Conservation (phyloP, 1,140 invertebrate species). For the Tribolium madens region DNA sequence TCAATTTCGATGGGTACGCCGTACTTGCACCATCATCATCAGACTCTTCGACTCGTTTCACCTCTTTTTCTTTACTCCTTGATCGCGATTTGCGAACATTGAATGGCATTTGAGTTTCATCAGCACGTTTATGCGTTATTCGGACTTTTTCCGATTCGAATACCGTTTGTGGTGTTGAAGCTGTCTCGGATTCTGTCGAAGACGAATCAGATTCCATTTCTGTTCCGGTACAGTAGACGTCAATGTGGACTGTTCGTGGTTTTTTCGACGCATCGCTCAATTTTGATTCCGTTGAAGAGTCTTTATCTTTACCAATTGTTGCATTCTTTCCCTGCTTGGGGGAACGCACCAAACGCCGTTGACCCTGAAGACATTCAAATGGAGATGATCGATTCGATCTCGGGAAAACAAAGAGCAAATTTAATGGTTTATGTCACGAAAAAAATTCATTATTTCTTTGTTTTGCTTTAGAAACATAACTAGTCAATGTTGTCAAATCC, state of each 20-base stretch:
- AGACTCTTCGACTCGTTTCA: constrained; percentile 63
- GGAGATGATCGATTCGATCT: not conserved
- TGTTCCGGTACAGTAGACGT: constrained; percentile 82
- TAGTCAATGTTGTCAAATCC: no score
- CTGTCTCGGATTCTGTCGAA: constrained; percentile 64
- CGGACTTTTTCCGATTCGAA: constrained; percentile 73
- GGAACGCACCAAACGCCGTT: constrained; percentile 16
- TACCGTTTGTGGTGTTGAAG: constrained; percentile 74
- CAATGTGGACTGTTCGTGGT: constrained; percentile 80
- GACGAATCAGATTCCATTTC: constrained; percentile 71
- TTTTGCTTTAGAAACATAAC: no score
- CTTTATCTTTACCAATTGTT: constrained; percentile 42
- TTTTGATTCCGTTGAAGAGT: constrained; percentile 52
- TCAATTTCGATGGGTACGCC: constrained; percentile 73
- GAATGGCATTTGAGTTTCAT: constrained; percentile 66
- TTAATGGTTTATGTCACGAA: constrained; percentile 10
- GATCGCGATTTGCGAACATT: constrained; percentile 56
- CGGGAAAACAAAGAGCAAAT: constrained; percentile 11
- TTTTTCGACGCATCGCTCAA: constrained; percentile 68
- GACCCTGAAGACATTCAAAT: constrained; percentile 25
- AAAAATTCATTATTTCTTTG: constrained; percentile 4
- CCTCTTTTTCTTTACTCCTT: constrained; percentile 43
- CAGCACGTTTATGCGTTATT: constrained; percentile 71
- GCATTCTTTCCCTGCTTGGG: constrained; percentile 38
- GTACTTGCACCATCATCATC: constrained; percentile 72